Evolutionary conservation across 2,113 vertebrate species (phyloP), one percentile per base, ranked within the genome.

Genomic region (Blennius ocellaris): DNA sequence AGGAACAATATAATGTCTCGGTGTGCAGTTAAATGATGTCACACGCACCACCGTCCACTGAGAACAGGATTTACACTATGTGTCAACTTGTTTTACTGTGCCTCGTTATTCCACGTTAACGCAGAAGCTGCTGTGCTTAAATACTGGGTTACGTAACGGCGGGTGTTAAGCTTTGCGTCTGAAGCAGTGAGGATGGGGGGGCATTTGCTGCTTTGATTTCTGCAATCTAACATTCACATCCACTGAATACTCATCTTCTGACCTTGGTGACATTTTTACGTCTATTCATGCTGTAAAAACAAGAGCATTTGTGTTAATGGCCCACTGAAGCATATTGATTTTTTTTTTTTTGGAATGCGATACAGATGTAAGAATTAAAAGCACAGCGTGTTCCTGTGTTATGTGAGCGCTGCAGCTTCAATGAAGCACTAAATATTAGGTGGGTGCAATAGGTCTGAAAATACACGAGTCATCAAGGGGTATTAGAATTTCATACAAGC

Each of bases 401-500:
- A 56, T 16, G 5, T 37, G 39, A 37, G 12, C 37, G 8, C 8
- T 21, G 6, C 16, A 52, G 7, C 41, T 41, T 50, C 43, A 61
- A 16, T 49, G 3, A 76, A 50, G 15, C 48, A 40, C 11, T 30
- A 6, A 68, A 68, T 15, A 41, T 4, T 40, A 59, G 45, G 8
- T 83, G 57, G 14, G 36, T 38, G 5, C 14, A 50, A 39, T 12
- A 11, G 12, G 47, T 44, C 38, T 57, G 11, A 38, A 67, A 8
- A 7, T 16, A 17, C 30, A 50, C 15, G 21, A 52, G 37, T 56
- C 12, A 38, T 55, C n/a, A 41, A 43, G 37, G 8, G 44, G 44
- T 54, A 37, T 45, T 57, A 17, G 14, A n/a, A 56, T 68, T 69
- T 69, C 21, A 38, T 47, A 54, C 16, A 38, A 52, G 40, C 67